Conservation (phyloP, 2,113 vertebrate species). For the Oreotrochilus melanogaster region DNA sequence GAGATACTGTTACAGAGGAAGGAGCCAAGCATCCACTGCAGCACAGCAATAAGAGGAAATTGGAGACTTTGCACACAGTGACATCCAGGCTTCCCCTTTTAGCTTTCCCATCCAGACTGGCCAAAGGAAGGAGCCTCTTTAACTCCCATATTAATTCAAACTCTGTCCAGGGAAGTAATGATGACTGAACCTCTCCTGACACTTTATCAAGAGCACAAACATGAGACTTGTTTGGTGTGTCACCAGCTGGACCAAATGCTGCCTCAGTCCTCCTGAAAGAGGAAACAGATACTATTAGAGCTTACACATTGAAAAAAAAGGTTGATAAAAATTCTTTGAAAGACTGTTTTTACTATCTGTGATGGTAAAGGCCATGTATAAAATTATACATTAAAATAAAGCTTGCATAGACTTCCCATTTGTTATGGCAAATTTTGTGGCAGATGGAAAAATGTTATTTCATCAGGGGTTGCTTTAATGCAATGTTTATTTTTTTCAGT, state of each 20-base stretch:
- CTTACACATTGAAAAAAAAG: background rate
- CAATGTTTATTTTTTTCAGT: conserved; percentile 31
- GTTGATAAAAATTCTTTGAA: background rate
- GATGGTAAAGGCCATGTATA: background rate
- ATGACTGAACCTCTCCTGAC: background rate
- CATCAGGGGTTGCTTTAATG: conserved; percentile 27
- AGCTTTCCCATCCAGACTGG: background rate
- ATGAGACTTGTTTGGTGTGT: background rate
- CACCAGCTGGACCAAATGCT: background rate
- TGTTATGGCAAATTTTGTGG: conserved; percentile 16
- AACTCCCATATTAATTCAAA: fast-evolving
- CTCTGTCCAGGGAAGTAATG: background rate
- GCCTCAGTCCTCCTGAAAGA: background rate
- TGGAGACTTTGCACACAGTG: fast-evolving
- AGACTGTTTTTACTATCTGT: background rate
- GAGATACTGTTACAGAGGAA: background rate
- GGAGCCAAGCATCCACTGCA: background rate
- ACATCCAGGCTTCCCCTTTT: background rate
- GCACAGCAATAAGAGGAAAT: background rate
- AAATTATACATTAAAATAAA: conserved; percentile 31
- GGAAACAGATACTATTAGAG: background rate
- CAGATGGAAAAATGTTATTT: conserved; percentile 11
- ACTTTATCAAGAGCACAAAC: background rate
- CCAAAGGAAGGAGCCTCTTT: background rate
- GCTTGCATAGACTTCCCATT: background rate